Evolutionary conservation across 2,797 vertebrate species (phyloP), one percentile per base, ranked within the genome.

Genomic region (Brotula barbata): DNA sequence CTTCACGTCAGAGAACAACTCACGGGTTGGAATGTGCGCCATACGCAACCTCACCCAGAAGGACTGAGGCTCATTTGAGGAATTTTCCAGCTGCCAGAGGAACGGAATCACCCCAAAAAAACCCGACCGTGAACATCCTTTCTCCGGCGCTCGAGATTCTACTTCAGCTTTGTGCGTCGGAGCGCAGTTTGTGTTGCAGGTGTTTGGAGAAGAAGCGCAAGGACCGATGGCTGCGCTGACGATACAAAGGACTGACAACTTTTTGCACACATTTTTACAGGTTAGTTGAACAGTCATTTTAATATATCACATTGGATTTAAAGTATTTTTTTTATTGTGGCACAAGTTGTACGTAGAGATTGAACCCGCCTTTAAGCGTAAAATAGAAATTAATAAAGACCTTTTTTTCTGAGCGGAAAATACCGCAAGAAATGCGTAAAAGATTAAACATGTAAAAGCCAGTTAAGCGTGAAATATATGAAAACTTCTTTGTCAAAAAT

Each of bases 251-350:
- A 90, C 88, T 17, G 92, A 93, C 73, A 92, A 90, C 83, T 91
- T 91, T 84, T 87, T 93, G 57, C 91, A 92, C 77, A 90, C 90
- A 34, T 93, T 93, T 81, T 77, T 93, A 72, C 93, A 94, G 93
- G 94, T 94, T 85, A 66, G 90, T 81, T 55, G 14, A 16, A 28
- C 22, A 41, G 16, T 40, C 51, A 8, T 21, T 34, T 41, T 44
- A n/a, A 44, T 15, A 7, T 16, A 40, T 9, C 52, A 25, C 17
- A 13, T 5, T 21, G 8, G 8, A 46, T 23, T 28, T 54, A 60
- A 5, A 50, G 25, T 25, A 13, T 3, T 42, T 16, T 0, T 57
- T 21, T 13, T 14, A 10, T 25, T 31, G 23, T 11, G 20, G 31
- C 20, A 36, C 22, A 22, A 53, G 8, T 60, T 58, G 34, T 43